Percentiles rank a stretch among this genome's conserved stretches.
Evolutionary conservation across 2,113 vertebrate species (phyloP).

Genomic region (Hippolais icterina): DNA sequence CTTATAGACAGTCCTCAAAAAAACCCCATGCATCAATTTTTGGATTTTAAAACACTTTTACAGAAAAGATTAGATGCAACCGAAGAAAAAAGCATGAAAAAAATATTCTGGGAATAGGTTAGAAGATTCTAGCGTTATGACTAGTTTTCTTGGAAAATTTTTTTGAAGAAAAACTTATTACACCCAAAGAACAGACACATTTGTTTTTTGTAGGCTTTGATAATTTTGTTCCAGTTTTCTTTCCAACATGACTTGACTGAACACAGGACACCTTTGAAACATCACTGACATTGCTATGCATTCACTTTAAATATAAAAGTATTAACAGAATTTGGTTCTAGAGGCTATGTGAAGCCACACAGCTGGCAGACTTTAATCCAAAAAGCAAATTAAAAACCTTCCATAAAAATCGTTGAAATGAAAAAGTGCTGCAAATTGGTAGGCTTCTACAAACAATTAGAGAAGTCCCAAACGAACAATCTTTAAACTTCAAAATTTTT

Average conservation of each 20-base stretch:
- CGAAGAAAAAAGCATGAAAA: neutral
- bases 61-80: neutral
- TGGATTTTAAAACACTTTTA: neutral
- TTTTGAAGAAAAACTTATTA: neutral
- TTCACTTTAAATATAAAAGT: neutral
- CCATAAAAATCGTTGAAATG: neutral
- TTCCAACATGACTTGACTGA: neutral
- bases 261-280: neutral
- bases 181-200: neutral
- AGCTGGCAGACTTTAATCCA: neutral
- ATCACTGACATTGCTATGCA: neutral
- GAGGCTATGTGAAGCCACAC: neutral
- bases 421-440: neutral
- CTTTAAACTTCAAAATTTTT: neutral
- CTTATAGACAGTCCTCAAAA: neutral
- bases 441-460: neutral
- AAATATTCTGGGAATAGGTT: neutral
- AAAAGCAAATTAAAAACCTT: neutral
- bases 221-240: neutral
- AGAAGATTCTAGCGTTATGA: neutral
- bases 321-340: neutral
- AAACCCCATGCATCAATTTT: rapidly evolving
- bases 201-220: neutral
- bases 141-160: neutral
- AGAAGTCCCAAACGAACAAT: neutral